Base-by-base conservation (phyloP, 2,797 vertebrate species). In the Lateolabrax maculatus region DNA sequence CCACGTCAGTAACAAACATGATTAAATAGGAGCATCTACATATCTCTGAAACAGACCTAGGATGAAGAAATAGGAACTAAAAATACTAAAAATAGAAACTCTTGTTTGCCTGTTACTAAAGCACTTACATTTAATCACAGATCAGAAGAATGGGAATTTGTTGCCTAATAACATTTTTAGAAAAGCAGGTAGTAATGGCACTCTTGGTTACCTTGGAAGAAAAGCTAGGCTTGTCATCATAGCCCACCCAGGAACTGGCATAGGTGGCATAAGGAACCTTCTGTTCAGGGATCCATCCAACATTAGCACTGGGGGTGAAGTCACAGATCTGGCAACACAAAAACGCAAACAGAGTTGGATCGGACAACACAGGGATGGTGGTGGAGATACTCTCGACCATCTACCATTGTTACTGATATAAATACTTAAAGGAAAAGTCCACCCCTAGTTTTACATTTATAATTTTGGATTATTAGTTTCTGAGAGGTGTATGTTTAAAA, bases 241-340 rank as follows among this genome's bases (percentile, higher is more conserved):
- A 96, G 52, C 94, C 95, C 9, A 96, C 78, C 95, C 95, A 96
- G 29, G 93, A 23, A 19, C 58, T 91, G 55, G 90, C 93, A 2
- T 75, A 80, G 55, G 87, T 88, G 57, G 94, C 92, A 21, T 92
- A 96, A 18, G 95, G 95, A 55, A 96, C 95, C 2, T 77, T 34
- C 83, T 96, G 95, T 3, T 95, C 92, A 27, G 70, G 0, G 61
- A 95, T 94, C 95, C 95, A 95, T 13, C 19, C 21, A 4, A 76
- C 3, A 0, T 11, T 71, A 27, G 87, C 87, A n/a, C 68, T 51
- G 16, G 64, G 0, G 72, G 25, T 41, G 80, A 94, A 95, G 10
- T 70, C 62, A 84, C 95, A 96, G 53, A 94, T 56, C 95, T 96
- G 70, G 27, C 9, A 49, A 29, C 18, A 82, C 16, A 84, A 5